Evolutionary conservation across 2,113 vertebrate species (phyloP).

Genomic region (Cephalopholis sonnerati): DNA sequence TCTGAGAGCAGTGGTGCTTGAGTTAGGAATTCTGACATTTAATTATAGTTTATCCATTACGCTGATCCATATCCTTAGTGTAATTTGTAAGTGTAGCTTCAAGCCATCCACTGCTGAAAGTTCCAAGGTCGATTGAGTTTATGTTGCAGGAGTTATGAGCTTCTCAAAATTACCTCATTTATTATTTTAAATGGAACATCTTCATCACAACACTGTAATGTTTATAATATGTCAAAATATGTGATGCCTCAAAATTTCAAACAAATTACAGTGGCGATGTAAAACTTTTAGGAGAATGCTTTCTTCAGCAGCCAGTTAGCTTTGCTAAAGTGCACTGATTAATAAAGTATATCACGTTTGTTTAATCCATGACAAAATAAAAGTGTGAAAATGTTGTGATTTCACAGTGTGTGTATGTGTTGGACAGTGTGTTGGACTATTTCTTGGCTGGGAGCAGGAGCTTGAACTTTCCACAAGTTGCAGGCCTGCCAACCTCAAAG

Average conservation of each 20-base stretch:
- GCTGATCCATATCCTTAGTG: constrained; percentile 24
- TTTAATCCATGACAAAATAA: not conserved
- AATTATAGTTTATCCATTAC: constrained; percentile 53
- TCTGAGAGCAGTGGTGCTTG: not conserved
- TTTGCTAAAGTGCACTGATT: not conserved
- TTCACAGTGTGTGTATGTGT: too few species aligned
- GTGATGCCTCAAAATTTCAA: not conserved
- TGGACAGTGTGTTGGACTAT: not conserved
- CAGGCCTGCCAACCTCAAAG: too few species aligned
- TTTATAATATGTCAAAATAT: not conserved
- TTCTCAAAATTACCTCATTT: not conserved
- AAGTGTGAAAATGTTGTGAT: not conserved
- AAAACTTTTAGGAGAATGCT: not conserved
- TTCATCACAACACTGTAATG: not conserved
- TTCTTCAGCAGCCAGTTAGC: not conserved
- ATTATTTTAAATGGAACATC: not conserved
- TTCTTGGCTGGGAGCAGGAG: not conserved
- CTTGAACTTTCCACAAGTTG: too few species aligned
- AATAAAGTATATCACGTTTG: not conserved
- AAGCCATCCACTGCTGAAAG: not conserved
- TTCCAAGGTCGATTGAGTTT: constrained; percentile 12
- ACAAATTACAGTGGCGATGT: not conserved
- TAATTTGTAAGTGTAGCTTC: constrained; percentile 17
- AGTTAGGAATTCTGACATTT: constrained; percentile 23
- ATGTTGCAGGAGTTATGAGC: constrained; percentile 4